phyloP scores from a whole-genome alignment of 2,113 vertebrate genomes.

The Phalacrocorax carbo region DNA sequence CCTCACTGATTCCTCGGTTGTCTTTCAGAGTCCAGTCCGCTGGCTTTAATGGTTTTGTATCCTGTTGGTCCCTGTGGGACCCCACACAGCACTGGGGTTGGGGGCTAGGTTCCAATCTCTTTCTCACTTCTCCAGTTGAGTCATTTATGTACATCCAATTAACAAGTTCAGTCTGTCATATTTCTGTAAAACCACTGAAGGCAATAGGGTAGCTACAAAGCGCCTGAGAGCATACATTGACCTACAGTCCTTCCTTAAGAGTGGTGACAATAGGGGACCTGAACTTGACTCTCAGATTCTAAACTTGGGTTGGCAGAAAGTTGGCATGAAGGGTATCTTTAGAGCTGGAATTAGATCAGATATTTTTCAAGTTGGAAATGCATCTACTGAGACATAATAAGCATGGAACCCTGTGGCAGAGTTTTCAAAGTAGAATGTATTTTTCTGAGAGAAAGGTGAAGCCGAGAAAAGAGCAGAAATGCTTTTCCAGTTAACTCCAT shows the following conservation, averaged over 20 bases:
- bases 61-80: not conserved
- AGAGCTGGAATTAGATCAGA: not conserved
- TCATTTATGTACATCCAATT: not conserved
- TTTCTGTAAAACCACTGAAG: not conserved
- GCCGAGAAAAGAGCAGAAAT: not conserved
- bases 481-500: not conserved
- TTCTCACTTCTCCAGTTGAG: not conserved
- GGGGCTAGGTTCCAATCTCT: not conserved
- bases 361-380: not conserved
- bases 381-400: not conserved
- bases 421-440: not conserved
- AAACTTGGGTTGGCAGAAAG: not conserved
- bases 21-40: not conserved
- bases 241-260: not conserved
- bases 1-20: not conserved
- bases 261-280: not conserved
- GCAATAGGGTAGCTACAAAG: not conserved
- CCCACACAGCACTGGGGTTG: fast-evolving
- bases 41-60: not conserved
- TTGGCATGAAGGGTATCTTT: not conserved
- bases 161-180: not conserved
- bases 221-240: not conserved
- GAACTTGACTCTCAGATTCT: not conserved
- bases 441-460: not conserved
- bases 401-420: not conserved